Base-by-base conservation (phyloP, 2,888 invertebrate species). In the Pasiphila rectangulata region DNA sequence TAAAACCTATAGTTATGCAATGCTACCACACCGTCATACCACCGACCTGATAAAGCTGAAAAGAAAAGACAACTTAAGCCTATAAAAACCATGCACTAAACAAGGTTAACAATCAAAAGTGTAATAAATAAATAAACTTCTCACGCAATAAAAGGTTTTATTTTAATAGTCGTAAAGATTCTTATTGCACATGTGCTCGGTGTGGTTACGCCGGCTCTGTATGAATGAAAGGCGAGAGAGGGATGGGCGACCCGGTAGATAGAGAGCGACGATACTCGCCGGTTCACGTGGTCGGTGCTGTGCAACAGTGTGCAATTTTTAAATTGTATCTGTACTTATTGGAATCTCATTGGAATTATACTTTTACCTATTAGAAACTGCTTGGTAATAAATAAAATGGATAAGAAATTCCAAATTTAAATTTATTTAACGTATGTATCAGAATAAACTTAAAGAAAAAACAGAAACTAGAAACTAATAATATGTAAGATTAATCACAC, bases 81-180 rank as follows among this genome's bases (percentile, higher is more conserved):
- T 84, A 85, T 85, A 90, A 90, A 90, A 88, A 84, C 83, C 86
- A 84, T 85, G 87, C 89, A 84, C 88, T 89, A 89, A 89, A 88
- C 84, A 75, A 77, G 67, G 67, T 63, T 69, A 69, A 76, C 79
- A 78, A 74, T 80, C 78, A 75, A 82, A 85, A 86, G 67, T 62
- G 83, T 75, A 74, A 69, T 81, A 87, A 84, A 88, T 84, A 83
- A 83, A 85, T 79, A 84, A 80, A 83, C 60, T 75, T 73, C 74
- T 67, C 81, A 85, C 72, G 63, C 85, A 83, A 86, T 83, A 86
- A 83, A 85, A 78, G 73, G 69, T 86, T 87, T 86, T 86, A 87
- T 87, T 80, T 75, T 74, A 70, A 82, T 58, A 55, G 59, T 67
- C 68, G 71, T 85, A 86, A 88, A 88, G 88, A 79, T 83, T 83